Conservation (phyloP, 2,888 invertebrate genomes). For the Harpagoxenus sublaevis region DNA sequence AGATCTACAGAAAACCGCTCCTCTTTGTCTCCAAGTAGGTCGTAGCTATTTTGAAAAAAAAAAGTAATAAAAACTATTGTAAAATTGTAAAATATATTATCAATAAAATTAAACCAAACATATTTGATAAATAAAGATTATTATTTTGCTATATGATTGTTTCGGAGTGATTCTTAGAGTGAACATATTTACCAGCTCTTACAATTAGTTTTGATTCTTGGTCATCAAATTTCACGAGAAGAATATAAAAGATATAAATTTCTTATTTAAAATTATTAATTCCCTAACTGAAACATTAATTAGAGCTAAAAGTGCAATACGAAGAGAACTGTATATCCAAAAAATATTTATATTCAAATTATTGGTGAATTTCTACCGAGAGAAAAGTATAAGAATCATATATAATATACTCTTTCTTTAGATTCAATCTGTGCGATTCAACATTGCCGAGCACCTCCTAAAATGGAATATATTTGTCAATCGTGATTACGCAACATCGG, state of each 20-base stretch:
- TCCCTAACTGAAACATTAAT: not conserved
- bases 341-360: not conserved
- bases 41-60: slow-evolving; percentile 88
- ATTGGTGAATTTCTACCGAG: not conserved
- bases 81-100: not conserved
- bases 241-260: not conserved
- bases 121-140: not conserved
- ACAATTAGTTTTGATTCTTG: not conserved
- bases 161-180: not conserved
- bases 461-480: not conserved
- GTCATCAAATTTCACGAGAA: not conserved
- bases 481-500: not conserved
- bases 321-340: not conserved
- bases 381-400: not conserved
- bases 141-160: slow-evolving; percentile 6
- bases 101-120: not conserved
- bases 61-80: not conserved
- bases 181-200: not conserved
- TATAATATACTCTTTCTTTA: not conserved
- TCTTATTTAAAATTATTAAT: not conserved
- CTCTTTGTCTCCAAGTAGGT: slow-evolving; percentile 93
- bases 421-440: not conserved
- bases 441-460: not conserved
- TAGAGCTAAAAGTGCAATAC: not conserved
- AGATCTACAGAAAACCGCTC: slow-evolving; percentile 93